Percentiles rank a stretch among this genome's conserved stretches.
phyloP scores from a whole-genome alignment of 2,888 invertebrate species.

The Choristoneura rosaceana region DNA sequence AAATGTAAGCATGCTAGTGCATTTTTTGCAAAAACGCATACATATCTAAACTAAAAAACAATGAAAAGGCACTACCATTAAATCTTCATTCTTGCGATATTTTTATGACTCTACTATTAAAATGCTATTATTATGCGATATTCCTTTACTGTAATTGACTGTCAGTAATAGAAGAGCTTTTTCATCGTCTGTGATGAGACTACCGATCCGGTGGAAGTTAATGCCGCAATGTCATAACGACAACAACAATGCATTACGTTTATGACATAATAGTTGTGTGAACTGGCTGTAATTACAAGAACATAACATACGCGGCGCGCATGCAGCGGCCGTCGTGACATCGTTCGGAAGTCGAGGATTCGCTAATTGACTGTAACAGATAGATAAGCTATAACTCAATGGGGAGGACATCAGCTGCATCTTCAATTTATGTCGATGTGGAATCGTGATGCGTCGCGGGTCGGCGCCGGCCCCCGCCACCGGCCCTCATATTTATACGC shows the following conservation, averaged over 20 bases:
- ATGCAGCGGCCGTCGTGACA: constrained; percentile 68
- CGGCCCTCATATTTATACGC: constrained; percentile 84
- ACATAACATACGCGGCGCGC: constrained; percentile 65
- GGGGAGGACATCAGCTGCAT: constrained; percentile 82
- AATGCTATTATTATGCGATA: constrained; percentile 1
- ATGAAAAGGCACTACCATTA: background rate
- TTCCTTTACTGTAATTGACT: background rate
- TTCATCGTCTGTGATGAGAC: constrained; percentile 3
- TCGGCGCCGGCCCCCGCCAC: constrained; percentile 82
- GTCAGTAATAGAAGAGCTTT: constrained; percentile 6
- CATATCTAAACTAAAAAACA: background rate
- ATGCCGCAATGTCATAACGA: constrained; percentile 24
- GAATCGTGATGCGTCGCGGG: constrained; percentile 80
- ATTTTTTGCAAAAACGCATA: too few species aligned
- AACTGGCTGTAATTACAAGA: constrained; percentile 55
- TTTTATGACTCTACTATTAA: background rate
- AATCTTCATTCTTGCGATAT: background rate
- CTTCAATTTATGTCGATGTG: constrained; percentile 81
- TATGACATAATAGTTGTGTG: constrained; percentile 54
- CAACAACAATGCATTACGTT: constrained; percentile 43
- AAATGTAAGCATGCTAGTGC: too few species aligned
- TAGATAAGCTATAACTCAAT: constrained; percentile 82
- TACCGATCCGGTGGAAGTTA: background rate
- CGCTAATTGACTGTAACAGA: constrained; percentile 80
- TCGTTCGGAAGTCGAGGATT: constrained; percentile 65